These are phyloP conservation scores for Heteromyza rotundicornis DNA, from an alignment of 2,888 invertebrate species.

Conservation along the genomic window DNA sequence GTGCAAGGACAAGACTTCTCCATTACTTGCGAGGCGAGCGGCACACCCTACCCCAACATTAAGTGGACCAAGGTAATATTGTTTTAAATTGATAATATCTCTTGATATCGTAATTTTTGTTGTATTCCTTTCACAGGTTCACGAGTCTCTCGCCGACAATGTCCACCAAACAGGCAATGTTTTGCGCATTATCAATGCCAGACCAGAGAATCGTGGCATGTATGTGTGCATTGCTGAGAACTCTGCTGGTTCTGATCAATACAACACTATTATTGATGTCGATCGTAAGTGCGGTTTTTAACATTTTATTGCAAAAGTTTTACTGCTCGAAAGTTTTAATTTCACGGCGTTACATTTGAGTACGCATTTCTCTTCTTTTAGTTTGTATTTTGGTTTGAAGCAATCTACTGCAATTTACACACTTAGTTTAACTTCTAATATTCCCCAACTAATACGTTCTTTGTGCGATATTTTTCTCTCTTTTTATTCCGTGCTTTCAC, in stretches of 20 bases:
- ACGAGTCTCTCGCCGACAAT: slow-evolving; percentile 66
- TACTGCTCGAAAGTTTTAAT: too few relatives aligned
- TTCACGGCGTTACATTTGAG: too few relatives aligned
- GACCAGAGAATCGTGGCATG: slow-evolving; percentile 79
- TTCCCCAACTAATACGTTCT: too few relatives aligned
- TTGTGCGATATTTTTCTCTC: too few relatives aligned
- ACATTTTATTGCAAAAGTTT: too few relatives aligned
- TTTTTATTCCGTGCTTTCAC: too few relatives aligned
- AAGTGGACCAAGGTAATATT: slow-evolving; percentile 84
- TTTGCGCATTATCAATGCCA: slow-evolving; percentile 72
- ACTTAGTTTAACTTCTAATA: too few relatives aligned
- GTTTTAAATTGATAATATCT: not conserved
- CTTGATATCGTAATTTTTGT: too few relatives aligned
- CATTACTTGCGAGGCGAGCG: slow-evolving; percentile 77
- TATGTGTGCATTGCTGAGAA: slow-evolving; percentile 81
- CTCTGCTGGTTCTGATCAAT: slow-evolving; percentile 68
- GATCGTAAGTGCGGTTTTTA: slow-evolving; percentile 71
- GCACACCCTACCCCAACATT: slow-evolving; percentile 77
- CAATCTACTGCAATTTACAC: too few relatives aligned
- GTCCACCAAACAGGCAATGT: slow-evolving; percentile 71
- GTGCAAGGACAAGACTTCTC: slow-evolving; percentile 65
- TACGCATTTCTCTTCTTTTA: too few relatives aligned
- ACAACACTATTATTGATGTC: slow-evolving; percentile 79
- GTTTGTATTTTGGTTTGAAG: too few relatives aligned
- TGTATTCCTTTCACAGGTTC: too few relatives aligned